phyloP scores from a whole-genome alignment of 2,888 invertebrate genomes.

The Marasmarcha lunaedactyla region DNA sequence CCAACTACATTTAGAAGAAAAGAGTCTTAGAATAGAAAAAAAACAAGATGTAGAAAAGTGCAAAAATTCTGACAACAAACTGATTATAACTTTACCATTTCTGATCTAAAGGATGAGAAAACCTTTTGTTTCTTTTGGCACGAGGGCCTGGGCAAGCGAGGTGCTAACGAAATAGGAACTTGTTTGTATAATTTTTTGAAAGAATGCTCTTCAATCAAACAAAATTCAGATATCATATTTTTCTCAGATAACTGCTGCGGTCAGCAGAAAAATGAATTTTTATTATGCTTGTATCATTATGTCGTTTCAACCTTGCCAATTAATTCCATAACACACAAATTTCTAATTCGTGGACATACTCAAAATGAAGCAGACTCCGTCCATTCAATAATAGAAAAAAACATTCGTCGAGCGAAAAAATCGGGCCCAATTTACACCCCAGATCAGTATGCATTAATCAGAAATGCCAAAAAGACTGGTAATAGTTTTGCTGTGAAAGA shows the following conservation, averaged over 20 bases:
- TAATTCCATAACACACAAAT: no score
- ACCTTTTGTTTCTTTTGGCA: constrained; percentile 14
- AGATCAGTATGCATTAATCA: constrained; percentile 11
- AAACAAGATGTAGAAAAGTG: constrained; percentile 14
- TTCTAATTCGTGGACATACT: no score
- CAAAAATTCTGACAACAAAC: constrained; percentile 3
- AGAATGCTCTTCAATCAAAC: not conserved
- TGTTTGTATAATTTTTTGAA: constrained; percentile 8
- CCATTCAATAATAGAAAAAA: constrained; percentile 5
- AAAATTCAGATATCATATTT: constrained; percentile 8
- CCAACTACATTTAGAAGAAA: constrained; percentile 15
- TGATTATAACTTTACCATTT: constrained; percentile 15
- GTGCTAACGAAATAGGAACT: no score
- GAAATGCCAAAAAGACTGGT: constrained; percentile 17
- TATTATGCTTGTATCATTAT: no score
- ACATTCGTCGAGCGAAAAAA: no score
- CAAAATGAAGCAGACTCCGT: constrained; percentile 9
- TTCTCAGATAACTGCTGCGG: no score
- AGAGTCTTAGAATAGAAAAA: constrained; percentile 18
- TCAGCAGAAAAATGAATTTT: no score
- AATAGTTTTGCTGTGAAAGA: constrained; percentile 13
- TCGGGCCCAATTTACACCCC: no score
- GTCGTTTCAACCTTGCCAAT: no score
- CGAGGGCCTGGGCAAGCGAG: no score
- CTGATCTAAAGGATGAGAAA: constrained; percentile 11